phyloP scores from a whole-genome alignment of 2,888 invertebrate genomes.

The Andrena bucephala region DNA sequence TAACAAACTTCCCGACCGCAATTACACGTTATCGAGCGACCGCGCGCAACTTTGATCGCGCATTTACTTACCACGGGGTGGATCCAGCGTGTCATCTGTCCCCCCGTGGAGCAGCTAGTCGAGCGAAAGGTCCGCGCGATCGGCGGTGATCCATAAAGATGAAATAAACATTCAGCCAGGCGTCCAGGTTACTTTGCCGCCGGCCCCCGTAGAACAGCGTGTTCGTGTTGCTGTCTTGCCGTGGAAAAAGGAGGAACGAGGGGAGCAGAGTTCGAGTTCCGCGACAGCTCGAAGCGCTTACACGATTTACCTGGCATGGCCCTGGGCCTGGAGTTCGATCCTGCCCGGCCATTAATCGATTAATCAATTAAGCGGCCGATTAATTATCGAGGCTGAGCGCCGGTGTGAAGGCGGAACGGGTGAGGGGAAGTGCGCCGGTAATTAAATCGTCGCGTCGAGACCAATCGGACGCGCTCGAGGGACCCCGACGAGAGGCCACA shows the following conservation, averaged over 20 bases:
- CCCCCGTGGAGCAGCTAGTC: neutral
- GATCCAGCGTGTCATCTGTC: neutral
- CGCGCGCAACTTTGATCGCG: neutral
- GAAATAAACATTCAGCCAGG: constrained; percentile 31
- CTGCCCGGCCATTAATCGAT: constrained; percentile 73
- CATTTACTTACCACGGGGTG: neutral
- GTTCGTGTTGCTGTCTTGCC: constrained; percentile 62
- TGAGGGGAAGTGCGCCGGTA: constrained; percentile 62
- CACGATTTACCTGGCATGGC: constrained; percentile 65
- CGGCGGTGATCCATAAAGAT: constrained; percentile 5
- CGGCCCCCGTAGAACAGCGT: constrained; percentile 32
- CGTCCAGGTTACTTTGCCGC: constrained; percentile 29
- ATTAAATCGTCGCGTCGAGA: constrained; percentile 78
- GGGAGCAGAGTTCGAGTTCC: constrained; percentile 43
- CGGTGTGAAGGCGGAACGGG: constrained; percentile 52
- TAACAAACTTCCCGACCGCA: constrained; percentile 48
- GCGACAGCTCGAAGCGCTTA: constrained; percentile 60
- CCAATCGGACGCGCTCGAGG: constrained; percentile 74
- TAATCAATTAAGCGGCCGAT: constrained; percentile 78
- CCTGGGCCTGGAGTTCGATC: constrained; percentile 49
- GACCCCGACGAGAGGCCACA: constrained; percentile 70
- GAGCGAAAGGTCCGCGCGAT: neutral
- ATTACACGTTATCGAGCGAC: neutral
- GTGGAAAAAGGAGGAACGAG: constrained; percentile 21
- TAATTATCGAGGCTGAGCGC: constrained; percentile 73